Conservation (phyloP, 2,797 vertebrate species). For the Toxotes lorentzi region DNA sequence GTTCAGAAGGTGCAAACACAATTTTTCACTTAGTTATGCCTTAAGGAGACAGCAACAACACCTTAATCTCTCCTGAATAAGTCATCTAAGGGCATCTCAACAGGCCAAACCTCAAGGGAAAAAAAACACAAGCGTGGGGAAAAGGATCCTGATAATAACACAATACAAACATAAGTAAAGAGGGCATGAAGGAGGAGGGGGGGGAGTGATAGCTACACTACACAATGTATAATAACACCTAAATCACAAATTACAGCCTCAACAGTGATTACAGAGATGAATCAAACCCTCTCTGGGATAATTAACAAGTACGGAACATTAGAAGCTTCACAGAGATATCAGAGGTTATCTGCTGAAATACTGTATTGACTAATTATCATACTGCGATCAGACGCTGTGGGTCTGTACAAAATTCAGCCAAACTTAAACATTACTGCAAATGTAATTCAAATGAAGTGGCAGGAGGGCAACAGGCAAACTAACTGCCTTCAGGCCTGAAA, state of each 20-base stretch:
- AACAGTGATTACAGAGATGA: not conserved
- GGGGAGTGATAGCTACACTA: not conserved
- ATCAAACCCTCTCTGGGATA: not conserved
- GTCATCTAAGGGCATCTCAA: conserved; percentile 41
- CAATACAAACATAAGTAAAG: not conserved
- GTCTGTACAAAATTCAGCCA: not conserved
- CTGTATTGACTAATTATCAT: conserved; percentile 4
- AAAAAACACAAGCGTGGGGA: conserved; percentile 5
- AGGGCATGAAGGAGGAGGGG: not conserved
- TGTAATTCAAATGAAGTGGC: not conserved
- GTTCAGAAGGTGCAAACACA: conserved; percentile 50
- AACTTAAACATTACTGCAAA: not conserved
- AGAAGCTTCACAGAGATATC: not conserved
- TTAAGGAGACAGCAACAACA: conserved; percentile 71
- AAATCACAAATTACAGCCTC: not conserved
- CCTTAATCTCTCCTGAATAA: conserved; percentile 63
- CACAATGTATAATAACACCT: not conserved
- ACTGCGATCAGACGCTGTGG: conserved; percentile 5
- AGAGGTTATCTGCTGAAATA: conserved; percentile 1
- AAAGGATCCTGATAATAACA: conserved; percentile 30
- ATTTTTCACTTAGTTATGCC: conserved; percentile 23
- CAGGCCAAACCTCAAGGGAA: conserved; percentile 38
- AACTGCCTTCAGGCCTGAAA: not conserved
- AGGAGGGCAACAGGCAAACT: not conserved
- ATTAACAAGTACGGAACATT: conserved; percentile 7